Conservation (phyloP, 1,140 invertebrate species). For the Drosophila albomicans region DNA sequence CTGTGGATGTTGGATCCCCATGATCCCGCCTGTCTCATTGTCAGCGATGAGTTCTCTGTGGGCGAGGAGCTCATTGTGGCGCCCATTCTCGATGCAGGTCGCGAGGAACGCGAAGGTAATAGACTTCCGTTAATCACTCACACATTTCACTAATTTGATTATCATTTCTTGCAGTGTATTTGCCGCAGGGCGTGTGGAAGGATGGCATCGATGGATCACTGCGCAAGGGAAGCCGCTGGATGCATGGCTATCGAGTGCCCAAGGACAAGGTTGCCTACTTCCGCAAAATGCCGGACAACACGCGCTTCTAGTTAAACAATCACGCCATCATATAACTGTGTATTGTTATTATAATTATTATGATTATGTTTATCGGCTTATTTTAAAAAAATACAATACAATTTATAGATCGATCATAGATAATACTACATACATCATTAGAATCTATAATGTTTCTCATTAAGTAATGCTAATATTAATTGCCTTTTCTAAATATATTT, state of each 20-base stretch:
- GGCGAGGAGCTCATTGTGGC: slow-evolving; percentile 97
- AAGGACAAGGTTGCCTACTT: slow-evolving; percentile 94
- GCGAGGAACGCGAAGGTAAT: slow-evolving; percentile 87
- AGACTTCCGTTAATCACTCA: neutral
- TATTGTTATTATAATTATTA: slow-evolving; percentile 34
- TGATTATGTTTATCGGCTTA: slow-evolving; percentile 1
- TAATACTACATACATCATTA: slow-evolving; percentile 13
- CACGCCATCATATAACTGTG: slow-evolving; percentile 17
- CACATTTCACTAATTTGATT: neutral
- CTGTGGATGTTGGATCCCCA: slow-evolving; percentile 96
- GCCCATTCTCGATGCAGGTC: slow-evolving; percentile 91
- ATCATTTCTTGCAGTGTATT: slow-evolving; percentile 88
- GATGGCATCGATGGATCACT: slow-evolving; percentile 94
- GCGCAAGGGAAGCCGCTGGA: slow-evolving; percentile 94
- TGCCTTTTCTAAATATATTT: neutral
- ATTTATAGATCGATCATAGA: slow-evolving; percentile 3
- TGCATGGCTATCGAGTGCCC: slow-evolving; percentile 93
- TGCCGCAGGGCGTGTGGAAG: slow-evolving; percentile 95
- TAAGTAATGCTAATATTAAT: slow-evolving; percentile 7
- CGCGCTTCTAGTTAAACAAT: slow-evolving; percentile 88
- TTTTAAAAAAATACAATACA: slow-evolving; percentile 2
- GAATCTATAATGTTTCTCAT: slow-evolving; percentile 10
- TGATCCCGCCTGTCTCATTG: slow-evolving; percentile 91
- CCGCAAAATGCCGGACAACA: slow-evolving; percentile 93
- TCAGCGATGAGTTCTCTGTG: slow-evolving; percentile 95